Evolutionary conservation across 2,113 vertebrate genomes (phyloP), one percentile per base, ranked within the genome.

Genomic region (Raphicerus campestris): DNA sequence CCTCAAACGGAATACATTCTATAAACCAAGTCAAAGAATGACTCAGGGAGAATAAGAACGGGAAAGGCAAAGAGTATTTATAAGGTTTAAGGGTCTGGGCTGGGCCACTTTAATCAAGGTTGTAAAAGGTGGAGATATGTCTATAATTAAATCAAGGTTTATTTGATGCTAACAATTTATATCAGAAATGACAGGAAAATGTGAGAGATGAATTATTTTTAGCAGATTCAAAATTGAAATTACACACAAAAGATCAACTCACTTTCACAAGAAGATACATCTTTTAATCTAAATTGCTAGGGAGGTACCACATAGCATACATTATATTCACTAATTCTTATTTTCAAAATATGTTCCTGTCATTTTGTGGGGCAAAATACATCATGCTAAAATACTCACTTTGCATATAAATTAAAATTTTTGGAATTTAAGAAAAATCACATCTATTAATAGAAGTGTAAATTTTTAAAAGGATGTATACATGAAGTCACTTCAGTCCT

Each of bases 121-220:
- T 1, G 9, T 56, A 56, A 56, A 56, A 56, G 22, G 56, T 24
- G 56, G 56, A 56, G 22, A 24, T 60, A 93, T 84, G 42, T 35
- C 26, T 80, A 49, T 92, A 94, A 89, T 81, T 94, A 92, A 86
- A 51, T 63, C n/a, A 87, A 96, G 49, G 53, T 81, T 66, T 84
- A 91, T 80, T 49, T 97, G 66, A 89, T 35, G 24, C 45, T 91
- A 85, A 75, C 90, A 39, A 63, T n/a, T 49, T 92, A 85, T 81
- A 89, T 7, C 14, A 91, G 91, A 89, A 84, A 49, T 91, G 39
- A 95, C 7, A 91, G 24, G n/a, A 83, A 95, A 90, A 90, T 82
- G 6, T 63, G 56, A 78, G 24, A 80, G 32, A 81, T 22, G 32
- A 85, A 89, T 75, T 80, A 91, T 63, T 88, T 85, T 83, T n/a